Evolutionary conservation across 2,113 vertebrate species (phyloP), one percentile per base, ranked within the genome.

Genomic region (Miniopterus natalensis): DNA sequence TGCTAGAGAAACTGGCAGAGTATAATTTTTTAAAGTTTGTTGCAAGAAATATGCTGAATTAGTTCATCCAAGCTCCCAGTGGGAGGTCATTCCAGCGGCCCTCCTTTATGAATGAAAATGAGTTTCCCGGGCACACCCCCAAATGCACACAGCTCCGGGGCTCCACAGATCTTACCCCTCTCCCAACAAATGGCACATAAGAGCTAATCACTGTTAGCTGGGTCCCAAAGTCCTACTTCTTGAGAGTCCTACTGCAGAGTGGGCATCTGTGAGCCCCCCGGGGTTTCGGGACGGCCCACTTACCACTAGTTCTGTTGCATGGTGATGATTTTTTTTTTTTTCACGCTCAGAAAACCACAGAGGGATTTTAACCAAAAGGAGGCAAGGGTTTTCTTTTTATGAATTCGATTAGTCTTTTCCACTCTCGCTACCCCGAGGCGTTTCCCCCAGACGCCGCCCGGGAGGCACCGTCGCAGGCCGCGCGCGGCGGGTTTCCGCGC

Each of bases 351-450:
- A 96, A 96, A 96, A 96, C 94, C 92, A 71, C 96, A 87, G 77
- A 87, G 73, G 27, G 83, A 75, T 96, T 97, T 96, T 87, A 96
- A 96, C 70, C 71, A 77, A 94, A 96, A 92, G 79, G 88, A 96
- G 95, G 84, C 74, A 84, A 94, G 95, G 73, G 71, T 89, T 96
- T 95, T 94, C 78, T 90, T 96, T 95, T 77, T 84, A 86, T 92
- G 94, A 95, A 95, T 95, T 95, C 88, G 51, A 91, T 95, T 92
- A 70, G 81, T 74, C 95, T 88, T 96, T 96, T 85, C 40, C 88
- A 93, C 86, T 86, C 92, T 96, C 81, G 90, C 80, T 94, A 75
- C 73, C 73, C 83, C 3, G 2, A 87, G 77, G 80, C 92, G 74
- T 94, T 90, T 95, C 88, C 96, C 94, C 36, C 36, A 36, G 36